Evolutionary conservation across 2,113 vertebrate species (phyloP).

Genomic region (Charadrius vociferus): DNA sequence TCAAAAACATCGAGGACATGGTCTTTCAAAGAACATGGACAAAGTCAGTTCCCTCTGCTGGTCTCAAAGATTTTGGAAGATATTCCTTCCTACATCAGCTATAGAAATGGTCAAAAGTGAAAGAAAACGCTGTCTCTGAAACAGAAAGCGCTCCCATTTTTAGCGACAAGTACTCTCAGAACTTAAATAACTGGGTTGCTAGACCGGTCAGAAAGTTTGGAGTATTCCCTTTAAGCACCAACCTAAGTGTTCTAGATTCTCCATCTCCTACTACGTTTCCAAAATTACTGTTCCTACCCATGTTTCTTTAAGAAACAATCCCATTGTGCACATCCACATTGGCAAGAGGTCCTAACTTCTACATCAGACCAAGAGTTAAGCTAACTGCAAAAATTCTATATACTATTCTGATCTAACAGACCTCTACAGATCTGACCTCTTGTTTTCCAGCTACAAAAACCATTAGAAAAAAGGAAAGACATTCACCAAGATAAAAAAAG

Average conservation of each 20-base stretch:
- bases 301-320: neutral
- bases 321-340: neutral
- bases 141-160: neutral
- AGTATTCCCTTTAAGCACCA: neutral
- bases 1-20: accelerated
- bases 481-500: neutral
- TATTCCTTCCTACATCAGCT: neutral
- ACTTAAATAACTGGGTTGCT: neutral
- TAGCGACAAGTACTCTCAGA: neutral
- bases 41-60: neutral
- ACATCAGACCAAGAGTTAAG: neutral
- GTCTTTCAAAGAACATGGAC: neutral
- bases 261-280: neutral
- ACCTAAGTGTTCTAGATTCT: neutral
- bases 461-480: neutral
- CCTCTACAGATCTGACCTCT: neutral
- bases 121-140: neutral
- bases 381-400: neutral
- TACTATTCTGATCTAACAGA: neutral
- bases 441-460: neutral
- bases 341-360: neutral
- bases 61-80: neutral
- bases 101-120: neutral
- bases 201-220: neutral
- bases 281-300: neutral